phyloP scores from a whole-genome alignment of 1,140 invertebrate genomes.

The Bombyx mandarina region DNA sequence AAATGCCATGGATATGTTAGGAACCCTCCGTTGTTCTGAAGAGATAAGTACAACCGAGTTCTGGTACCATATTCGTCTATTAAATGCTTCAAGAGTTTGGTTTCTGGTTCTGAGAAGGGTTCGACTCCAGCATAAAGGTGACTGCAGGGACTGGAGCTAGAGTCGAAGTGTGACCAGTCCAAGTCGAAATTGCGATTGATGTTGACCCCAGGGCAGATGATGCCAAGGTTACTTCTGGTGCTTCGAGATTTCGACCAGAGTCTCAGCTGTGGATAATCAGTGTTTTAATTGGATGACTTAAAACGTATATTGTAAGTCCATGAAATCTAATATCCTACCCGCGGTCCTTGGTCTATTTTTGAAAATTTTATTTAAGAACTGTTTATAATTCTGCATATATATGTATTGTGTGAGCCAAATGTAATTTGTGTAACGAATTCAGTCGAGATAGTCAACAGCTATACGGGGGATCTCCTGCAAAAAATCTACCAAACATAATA shows the following conservation, averaged over 20 bases:
- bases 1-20: constrained; percentile 51
- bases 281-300: too few relatives aligned
- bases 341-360: too few relatives aligned
- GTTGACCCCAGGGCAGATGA: constrained; percentile 49
- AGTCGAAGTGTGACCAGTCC: constrained; percentile 37
- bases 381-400: too few relatives aligned
- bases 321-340: too few relatives aligned
- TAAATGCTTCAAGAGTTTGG: constrained; percentile 23
- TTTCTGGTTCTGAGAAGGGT: constrained; percentile 44
- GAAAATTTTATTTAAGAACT: too few relatives aligned
- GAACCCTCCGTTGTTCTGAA: constrained; percentile 45
- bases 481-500: too few relatives aligned
- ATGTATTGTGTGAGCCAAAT: too few relatives aligned
- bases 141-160: constrained; percentile 49
- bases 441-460: too few relatives aligned
- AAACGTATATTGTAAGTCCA: too few relatives aligned
- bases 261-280: constrained; percentile 31
- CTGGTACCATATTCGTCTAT: constrained; percentile 24
- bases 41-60: constrained; percentile 35
- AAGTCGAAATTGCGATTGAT: constrained; percentile 50
- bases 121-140: constrained; percentile 35
- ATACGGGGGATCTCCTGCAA: too few relatives aligned
- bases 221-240: constrained; percentile 28
- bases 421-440: too few relatives aligned
- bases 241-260: constrained; percentile 43